Evolutionary conservation across 2,113 vertebrate species (phyloP), one percentile per base, ranked within the genome.

Genomic region (Oreochromis tanganicae): DNA sequence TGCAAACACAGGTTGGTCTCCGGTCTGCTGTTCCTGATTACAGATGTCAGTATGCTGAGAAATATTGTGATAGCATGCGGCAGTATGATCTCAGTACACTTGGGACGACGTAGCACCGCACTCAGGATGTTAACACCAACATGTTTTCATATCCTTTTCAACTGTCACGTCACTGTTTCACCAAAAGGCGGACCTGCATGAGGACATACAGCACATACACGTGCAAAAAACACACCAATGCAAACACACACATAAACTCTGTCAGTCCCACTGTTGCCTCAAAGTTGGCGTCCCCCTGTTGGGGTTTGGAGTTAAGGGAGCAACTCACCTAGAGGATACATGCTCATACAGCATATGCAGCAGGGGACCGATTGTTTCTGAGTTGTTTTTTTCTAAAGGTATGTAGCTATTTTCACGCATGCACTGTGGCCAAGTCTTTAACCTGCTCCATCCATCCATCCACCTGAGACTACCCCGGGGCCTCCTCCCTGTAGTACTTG

Each of bases 1-100:
- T 91, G 71, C 92, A 93, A 93, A 95, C 92, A 95, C 93, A 88
- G 89, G 87, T 86, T 84, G 91, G 81, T 91, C 89, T 84, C 85
- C 29, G 27, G 83, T 87, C 80, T 82, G 92, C 61, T 82, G 84
- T 50, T 89, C 83, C 41, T 91, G 93, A 93, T 93, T 95, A 91
- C 82, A 94, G 92, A 92, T 81, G 91, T 89, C 89, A 87, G 87
- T 46, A 52, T 46, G 81, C 78, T 56, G 90, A 88, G 81, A 90
- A 84, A 87, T 38, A 85, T 32, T 82, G 87, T 66, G 92, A 91
- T 83, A 86, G 81, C 61, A 88, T 87, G 29, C 27, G 7, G 9
- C 4, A 24, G 83, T 54, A 82, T 80, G 94, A 87, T 80, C 88
- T 90, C 91, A 91, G 68, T 12, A n/a, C 21, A 36, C 83, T 17